Percentiles rank a stretch among this genome's conserved stretches.
Conservation (phyloP, 2,888 invertebrate species). For the Oscheius sp. region DNA sequence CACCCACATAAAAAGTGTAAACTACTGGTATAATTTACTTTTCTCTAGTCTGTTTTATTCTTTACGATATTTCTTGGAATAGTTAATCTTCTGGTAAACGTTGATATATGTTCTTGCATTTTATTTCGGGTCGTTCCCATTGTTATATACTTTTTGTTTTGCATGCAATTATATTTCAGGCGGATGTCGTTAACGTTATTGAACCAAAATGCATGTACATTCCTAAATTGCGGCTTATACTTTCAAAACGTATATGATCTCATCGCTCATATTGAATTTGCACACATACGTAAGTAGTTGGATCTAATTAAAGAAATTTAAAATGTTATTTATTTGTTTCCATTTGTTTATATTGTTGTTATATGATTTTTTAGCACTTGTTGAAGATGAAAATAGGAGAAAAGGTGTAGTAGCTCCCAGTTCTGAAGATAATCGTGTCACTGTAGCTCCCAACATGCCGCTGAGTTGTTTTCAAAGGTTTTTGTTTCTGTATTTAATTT, state of each 20-base stretch:
- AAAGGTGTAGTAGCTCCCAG: constrained; percentile 10
- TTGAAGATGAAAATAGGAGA: constrained; percentile 41
- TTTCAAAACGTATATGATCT: constrained; percentile 49
- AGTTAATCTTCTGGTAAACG: background rate
- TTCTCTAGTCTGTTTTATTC: too few species aligned
- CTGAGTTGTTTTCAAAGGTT: constrained; percentile 44
- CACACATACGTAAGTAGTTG: constrained; percentile 50
- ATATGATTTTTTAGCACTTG: constrained; percentile 40
- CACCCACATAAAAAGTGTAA: background rate
- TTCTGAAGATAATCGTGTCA: constrained; percentile 14
- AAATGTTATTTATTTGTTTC: too few species aligned
- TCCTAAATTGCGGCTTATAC: constrained; percentile 37
- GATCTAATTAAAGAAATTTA: too few species aligned
- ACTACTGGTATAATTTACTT: background rate
- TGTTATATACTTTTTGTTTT: background rate
- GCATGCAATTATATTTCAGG: background rate
- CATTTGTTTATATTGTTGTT: too few species aligned
- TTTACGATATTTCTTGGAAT: background rate
- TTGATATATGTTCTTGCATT: background rate
- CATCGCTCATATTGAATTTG: constrained; percentile 49
- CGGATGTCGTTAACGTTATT: constrained; percentile 30
- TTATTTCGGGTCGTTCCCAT: background rate
- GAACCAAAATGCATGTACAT: constrained; percentile 32
- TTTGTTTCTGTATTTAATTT: background rate
- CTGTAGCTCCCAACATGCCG: constrained; percentile 38